Conservation (phyloP, 2,113 vertebrate species). For the Paedocypris sp. region DNA sequence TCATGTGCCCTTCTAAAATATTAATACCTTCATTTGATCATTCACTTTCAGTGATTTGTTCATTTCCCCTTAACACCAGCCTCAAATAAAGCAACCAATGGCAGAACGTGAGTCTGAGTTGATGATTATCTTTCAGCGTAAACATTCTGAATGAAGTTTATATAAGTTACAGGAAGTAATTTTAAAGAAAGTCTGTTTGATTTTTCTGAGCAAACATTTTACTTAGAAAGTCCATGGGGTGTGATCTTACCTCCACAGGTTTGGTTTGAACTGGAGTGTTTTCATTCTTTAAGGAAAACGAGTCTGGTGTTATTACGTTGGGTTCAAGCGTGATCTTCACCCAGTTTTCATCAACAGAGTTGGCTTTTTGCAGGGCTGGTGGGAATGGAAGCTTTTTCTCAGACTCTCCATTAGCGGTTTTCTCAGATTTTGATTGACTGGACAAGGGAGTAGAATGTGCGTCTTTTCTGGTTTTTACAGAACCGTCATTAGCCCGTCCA, state of each 20-base stretch:
- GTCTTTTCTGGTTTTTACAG: neutral
- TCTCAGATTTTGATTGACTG: neutral
- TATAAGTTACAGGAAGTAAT: too few species aligned
- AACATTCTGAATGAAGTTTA: too few species aligned
- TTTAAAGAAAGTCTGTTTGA: too few species aligned
- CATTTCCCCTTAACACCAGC: neutral
- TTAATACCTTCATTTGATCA: neutral
- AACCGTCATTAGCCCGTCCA: neutral
- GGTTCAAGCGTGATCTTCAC: constrained; percentile 9
- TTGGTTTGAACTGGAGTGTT: neutral
- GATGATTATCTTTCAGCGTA: neutral
- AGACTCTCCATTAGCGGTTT: neutral
- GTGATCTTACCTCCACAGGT: neutral
- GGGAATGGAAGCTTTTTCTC: constrained; percentile 9
- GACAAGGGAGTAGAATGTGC: neutral
- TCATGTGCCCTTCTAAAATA: neutral
- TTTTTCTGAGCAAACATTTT: constrained; percentile 5
- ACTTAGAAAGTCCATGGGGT: neutral
- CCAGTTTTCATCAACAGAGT: constrained; percentile 18
- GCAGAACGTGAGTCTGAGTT: neutral
- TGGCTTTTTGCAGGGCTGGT: constrained; percentile 1
- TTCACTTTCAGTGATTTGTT: neutral
- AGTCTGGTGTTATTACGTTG: neutral
- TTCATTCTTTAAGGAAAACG: neutral
- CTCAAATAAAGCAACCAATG: neutral